These are phyloP conservation scores for Micropterix aruncella DNA, from an alignment of 2,888 invertebrate genomes.

Conservation along the genomic window DNA sequence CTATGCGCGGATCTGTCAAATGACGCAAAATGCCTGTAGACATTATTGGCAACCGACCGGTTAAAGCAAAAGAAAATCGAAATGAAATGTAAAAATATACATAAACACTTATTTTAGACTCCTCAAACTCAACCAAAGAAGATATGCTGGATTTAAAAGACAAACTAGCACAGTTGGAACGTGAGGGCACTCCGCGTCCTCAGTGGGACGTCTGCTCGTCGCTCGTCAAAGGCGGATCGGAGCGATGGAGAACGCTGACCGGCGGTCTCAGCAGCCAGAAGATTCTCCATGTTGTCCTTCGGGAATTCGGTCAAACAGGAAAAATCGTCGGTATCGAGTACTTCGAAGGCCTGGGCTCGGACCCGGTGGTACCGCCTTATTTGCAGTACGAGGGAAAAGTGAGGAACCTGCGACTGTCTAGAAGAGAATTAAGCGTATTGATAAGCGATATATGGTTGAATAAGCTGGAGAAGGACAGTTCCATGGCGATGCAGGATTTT, in stretches of 20 bases:
- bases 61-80: no score
- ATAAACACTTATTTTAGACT: constrained; percentile 5
- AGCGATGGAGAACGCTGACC: constrained; percentile 33
- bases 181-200: constrained; percentile 34
- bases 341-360: constrained; percentile 35
- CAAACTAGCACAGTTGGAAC: constrained; percentile 28
- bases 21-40: no score
- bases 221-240: constrained; percentile 33
- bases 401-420: constrained; percentile 33
- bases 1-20: no score
- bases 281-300: constrained; percentile 27
- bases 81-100: no score
- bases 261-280: constrained; percentile 28
- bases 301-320: constrained; percentile 33
- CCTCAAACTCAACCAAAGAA: constrained; percentile 17
- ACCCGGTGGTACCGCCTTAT: constrained; percentile 29
- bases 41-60: no score
- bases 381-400: constrained; percentile 30
- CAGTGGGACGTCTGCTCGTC: constrained; percentile 35
- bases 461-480: constrained; percentile 17
- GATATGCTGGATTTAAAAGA: constrained; percentile 29
- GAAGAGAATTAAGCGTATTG: constrained; percentile 32
- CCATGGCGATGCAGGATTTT: constrained; percentile 28
- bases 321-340: constrained; percentile 31
- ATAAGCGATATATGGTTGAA: constrained; percentile 35